Evolutionary conservation across 2,888 invertebrate genomes (phyloP), one percentile per base, ranked within the genome.

Genomic region (Microchrysa polita): DNA sequence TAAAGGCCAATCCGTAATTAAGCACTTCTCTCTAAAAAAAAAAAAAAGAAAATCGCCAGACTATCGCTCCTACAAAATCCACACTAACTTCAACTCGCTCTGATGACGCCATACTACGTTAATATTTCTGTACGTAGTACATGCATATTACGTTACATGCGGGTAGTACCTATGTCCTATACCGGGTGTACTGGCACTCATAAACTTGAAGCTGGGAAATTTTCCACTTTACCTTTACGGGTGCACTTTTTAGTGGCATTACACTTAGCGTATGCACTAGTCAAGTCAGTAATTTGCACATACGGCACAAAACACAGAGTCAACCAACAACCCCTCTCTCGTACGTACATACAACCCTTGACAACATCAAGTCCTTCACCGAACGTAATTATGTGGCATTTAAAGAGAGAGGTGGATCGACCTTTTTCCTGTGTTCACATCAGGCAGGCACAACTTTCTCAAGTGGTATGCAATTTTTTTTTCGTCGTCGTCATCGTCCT

Each of bases 1-100:
- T 67, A 72, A 72, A 74, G 65, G 48, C 44, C 65, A 72, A 65
- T 59, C 63, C 72, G 72, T 74, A 74, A 74, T 74, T 74, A 74
- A 72, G 67, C 67, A 72, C 72, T 63, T 69, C 57, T 69, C 72
- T n/a, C n/a, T n/a, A n/a, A n/a, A n/a, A n/a, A n/a, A n/a, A n/a
- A n/a, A n/a, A n/a, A n/a, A n/a, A n/a, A 67, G 52, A 55, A 72
- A 65, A 52, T 59, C 65, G 18, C 59, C 72, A 72, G 74, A 67
- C 57, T 59, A 34, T 34, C 55, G 72, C 55, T 72, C 65, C 60
- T 59, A 67, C 72, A 74, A 23, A 65, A 22, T 22, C 48, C 65
- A 10, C 65, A 10, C n/a, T 16, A 63, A 65, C 65, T 65, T 48
- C 34, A 65, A 40, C 40, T 42, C 16, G 48, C 27, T 34, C 27